These are phyloP conservation scores for Prunella himalayana DNA, from an alignment of 2,113 vertebrate genomes.

Conservation along the genomic window DNA sequence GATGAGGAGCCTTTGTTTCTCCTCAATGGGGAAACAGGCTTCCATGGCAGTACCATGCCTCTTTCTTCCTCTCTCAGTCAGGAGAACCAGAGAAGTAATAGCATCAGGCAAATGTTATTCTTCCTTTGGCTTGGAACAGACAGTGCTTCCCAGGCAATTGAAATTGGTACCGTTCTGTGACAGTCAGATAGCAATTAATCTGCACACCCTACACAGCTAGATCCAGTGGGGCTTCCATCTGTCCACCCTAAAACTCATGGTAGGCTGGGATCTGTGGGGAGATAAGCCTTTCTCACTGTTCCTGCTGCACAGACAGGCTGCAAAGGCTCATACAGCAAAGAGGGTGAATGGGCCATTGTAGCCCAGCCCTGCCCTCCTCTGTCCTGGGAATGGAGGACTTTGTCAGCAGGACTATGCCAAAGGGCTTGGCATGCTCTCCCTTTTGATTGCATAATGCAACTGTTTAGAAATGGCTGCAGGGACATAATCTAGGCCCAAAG, in stretches of 20 bases:
- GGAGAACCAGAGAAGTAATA: conserved; percentile 8
- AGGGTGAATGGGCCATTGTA: not conserved
- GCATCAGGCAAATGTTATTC: conserved; percentile 30
- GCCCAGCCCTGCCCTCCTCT: not conserved
- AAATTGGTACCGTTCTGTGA: not conserved
- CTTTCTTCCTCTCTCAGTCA: not conserved
- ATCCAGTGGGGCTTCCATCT: conserved; percentile 52
- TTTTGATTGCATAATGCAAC: not conserved
- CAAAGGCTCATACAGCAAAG: not conserved
- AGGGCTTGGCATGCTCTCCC: not conserved
- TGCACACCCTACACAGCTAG: conserved; percentile 1
- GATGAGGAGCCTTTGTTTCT: conserved; percentile 29
- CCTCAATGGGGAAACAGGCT: not conserved
- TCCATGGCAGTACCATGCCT: not conserved
- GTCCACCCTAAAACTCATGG: not conserved
- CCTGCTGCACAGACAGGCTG: fast-evolving
- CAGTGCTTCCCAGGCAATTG: not conserved
- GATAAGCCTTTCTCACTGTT: not conserved
- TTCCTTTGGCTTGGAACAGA: conserved; percentile 37
- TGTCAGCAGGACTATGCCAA: not conserved
- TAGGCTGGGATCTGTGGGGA: not conserved
- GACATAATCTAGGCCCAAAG: not conserved
- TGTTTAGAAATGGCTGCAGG: not conserved
- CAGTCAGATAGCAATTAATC: conserved; percentile 45
- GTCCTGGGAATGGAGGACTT: not conserved